Conservation (phyloP, 35 echinoderm and acorn worm genomes). For the Eucidaris tribuloides region DNA sequence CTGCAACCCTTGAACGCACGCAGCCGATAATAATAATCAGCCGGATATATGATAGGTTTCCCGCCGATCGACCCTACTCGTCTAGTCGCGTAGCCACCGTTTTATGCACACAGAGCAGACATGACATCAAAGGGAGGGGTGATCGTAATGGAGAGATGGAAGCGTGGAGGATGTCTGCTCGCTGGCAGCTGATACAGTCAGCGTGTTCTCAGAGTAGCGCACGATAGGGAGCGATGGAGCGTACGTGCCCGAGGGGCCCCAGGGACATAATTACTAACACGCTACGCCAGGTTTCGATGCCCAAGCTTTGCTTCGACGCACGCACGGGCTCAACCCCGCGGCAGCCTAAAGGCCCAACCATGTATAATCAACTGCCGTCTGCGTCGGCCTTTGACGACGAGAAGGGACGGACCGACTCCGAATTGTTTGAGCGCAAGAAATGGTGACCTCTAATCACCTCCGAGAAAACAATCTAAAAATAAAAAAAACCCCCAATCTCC, state of each 20-base stretch:
- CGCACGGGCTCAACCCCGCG: conserved; percentile 12
- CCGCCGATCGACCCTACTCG: neutral
- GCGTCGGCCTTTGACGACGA: conserved; percentile 5
- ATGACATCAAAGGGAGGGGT: neutral
- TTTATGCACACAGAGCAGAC: neutral
- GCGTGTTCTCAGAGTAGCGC: neutral
- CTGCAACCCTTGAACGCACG: neutral
- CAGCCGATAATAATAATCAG: conserved; percentile 20
- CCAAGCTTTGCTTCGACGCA: conserved; percentile 31
- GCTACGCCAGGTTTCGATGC: conserved; percentile 48
- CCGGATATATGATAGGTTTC: conserved; percentile 16
- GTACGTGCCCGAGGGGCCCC: conserved; percentile 15
- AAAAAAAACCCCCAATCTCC: too few species aligned
- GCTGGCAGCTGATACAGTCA: conserved; percentile 10
- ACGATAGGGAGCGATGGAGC: neutral
- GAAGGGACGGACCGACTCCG: too few species aligned
- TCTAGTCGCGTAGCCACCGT: neutral
- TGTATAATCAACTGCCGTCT: conserved; percentile 16
- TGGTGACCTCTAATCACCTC: too few species aligned
- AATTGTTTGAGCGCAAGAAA: too few species aligned
- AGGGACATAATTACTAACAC: conserved; percentile 75
- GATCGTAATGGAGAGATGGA: neutral
- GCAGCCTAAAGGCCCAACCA: conserved; percentile 16
- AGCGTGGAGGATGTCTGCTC: neutral
- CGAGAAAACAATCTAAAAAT: too few species aligned